Base-by-base conservation (phyloP, 2,888 invertebrate genomes). In the Linnaemya vulpina region DNA sequence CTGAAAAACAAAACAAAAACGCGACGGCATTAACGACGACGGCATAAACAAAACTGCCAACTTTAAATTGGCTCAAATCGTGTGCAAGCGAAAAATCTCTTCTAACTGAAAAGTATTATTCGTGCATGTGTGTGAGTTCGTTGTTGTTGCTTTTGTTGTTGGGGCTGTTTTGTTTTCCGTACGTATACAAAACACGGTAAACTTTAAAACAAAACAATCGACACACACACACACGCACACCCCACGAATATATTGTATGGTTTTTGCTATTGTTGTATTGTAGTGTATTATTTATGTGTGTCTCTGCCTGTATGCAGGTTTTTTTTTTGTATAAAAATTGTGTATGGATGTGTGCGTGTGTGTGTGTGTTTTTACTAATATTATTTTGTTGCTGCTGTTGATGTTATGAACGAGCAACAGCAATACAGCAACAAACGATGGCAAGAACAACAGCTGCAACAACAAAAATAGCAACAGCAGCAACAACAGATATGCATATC, bases 21-120 rank as follows among this genome's bases (percentile, higher is more conserved):
- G 90, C 90, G 82, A 86, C 87, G 85, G 83, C 84, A 87, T 84
- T 86, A 88, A 80, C 81, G 86, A 86, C 87, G 86, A 86, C 90
- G 91, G 89, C 88, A 90, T 91, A 91, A 90, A 91, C 91, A 91
- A 91, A 91, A 90, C 90, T 90, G 91, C 90, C 91, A 91, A 90
- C 88, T 89, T 89, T 87, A 90, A 90, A 91, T 90, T 91, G 91
- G 90, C 90, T 91, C 91, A 90, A 90, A 91, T 89, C 86, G 89
- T 89, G 88, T 87, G 88, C 89, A 90, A 89, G 90, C 91, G 89
- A 90, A 83, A 90, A 90, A 90, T 90, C 89, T 89, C 88, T 89
- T 88, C 80, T 84, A 84, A 83, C 83, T 86, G 80, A 83, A 83
- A 65, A 74, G 30, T 74, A 67, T 30, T 62, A 25, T 65, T 25